Conservation (phyloP, 1,140 invertebrate species). For the Pentalonia nigronervosa region DNA sequence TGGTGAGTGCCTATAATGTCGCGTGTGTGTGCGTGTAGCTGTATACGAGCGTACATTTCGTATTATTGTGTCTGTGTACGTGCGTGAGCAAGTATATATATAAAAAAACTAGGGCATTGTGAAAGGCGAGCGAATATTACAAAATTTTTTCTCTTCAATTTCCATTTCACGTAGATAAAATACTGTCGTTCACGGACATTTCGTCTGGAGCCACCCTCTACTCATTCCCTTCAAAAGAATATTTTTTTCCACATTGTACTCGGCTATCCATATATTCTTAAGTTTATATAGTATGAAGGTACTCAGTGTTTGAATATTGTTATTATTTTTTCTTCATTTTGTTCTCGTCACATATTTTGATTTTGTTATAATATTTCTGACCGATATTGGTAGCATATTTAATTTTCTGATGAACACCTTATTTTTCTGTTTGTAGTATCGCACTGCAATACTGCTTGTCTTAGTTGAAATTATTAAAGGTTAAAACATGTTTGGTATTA, state of each 20-base stretch:
- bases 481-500: background rate
- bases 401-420: background rate
- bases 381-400: background rate
- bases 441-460: background rate
- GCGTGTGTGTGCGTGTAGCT: background rate
- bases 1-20: background rate
- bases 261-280: background rate
- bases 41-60: background rate
- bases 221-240: background rate
- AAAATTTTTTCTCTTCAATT: background rate
- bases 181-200: background rate
- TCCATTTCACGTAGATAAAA: background rate
- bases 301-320: background rate
- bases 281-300: no score
- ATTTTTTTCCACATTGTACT: background rate
- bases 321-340: background rate
- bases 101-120: slow-evolving; percentile 34
- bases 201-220: background rate
- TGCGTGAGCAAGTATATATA: background rate
- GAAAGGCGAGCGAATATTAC: background rate
- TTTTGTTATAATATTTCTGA: background rate
- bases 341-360: background rate
- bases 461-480: background rate
- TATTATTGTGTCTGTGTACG: background rate
- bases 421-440: background rate